Conservation (phyloP, 2,113 vertebrate species). For the Ploceus nigricollis region DNA sequence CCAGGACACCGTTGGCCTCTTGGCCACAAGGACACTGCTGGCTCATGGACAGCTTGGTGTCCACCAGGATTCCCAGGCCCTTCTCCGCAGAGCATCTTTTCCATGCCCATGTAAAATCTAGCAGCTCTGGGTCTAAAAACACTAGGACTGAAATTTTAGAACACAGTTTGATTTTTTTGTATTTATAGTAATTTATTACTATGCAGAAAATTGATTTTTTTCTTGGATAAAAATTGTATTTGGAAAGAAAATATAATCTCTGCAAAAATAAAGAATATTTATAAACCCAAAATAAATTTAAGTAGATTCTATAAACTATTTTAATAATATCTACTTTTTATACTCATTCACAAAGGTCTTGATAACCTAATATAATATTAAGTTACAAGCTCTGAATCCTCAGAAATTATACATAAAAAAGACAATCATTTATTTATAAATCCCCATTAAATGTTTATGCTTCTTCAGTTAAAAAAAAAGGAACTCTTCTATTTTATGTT, state of each 20-base stretch:
- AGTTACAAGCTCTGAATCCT: neutral
- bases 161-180: neutral
- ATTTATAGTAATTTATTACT: neutral
- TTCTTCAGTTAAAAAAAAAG: neutral
- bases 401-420: neutral
- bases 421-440: neutral
- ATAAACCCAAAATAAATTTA: neutral
- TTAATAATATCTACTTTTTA: neutral
- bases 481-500: neutral
- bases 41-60: neutral
- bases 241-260: neutral
- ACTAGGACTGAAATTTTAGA: neutral
- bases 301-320: neutral
- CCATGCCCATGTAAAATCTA: neutral
- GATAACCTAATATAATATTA: neutral
- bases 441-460: neutral
- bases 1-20: neutral
- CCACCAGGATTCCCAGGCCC: accelerated
- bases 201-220: neutral
- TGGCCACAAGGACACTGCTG: neutral
- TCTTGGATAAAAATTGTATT: neutral
- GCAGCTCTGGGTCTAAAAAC: neutral
- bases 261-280: neutral
- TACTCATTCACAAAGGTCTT: neutral
- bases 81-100: neutral